phyloP scores from a whole-genome alignment of 1,140 invertebrate genomes.

The Drosophila ercepeae region DNA sequence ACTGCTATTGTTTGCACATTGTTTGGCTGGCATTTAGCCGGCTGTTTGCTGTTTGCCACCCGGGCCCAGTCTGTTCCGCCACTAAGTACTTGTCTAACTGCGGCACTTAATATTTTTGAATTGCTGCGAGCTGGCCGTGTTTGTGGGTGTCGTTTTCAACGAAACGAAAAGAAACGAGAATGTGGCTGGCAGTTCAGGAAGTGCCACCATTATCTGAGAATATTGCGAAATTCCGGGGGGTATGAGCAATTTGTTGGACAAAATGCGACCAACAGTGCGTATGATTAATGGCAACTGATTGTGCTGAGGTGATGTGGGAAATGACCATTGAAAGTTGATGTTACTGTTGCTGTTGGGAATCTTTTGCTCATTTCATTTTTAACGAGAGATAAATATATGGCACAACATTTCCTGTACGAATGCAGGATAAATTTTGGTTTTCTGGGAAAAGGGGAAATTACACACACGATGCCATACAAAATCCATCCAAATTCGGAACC shows the following conservation, averaged over 20 bases:
- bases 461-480: conserved; percentile 20
- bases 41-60: neutral
- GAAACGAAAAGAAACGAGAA: conserved; percentile 19
- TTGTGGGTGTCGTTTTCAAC: conserved; percentile 21
- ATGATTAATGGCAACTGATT: conserved; percentile 58
- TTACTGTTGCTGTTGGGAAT: too few relatives aligned
- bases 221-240: conserved; percentile 29
- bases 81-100: conserved; percentile 74
- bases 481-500: conserved; percentile 35
- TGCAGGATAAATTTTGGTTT: conserved; percentile 13
- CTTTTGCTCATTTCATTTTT: conserved; percentile 2
- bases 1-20: conserved; percentile 68
- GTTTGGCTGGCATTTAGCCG: conserved; percentile 50
- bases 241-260: conserved; percentile 23
- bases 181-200: conserved; percentile 30
- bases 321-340: conserved; percentile 5
- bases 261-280: conserved; percentile 58
- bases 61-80: conserved; percentile 29
- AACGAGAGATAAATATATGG: conserved; percentile 39
- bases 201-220: conserved; percentile 52
- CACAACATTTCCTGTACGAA: conserved; percentile 19
- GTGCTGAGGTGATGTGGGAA: conserved; percentile 17
- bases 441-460: conserved; percentile 19
- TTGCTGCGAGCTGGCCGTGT: conserved; percentile 40
- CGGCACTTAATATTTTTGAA: conserved; percentile 76